Evolutionary conservation across 37 sponge, comb jelly and placozoan species (phyloP), one percentile per base, ranked within the genome.

Genomic region (Lycopodina hypogea): DNA sequence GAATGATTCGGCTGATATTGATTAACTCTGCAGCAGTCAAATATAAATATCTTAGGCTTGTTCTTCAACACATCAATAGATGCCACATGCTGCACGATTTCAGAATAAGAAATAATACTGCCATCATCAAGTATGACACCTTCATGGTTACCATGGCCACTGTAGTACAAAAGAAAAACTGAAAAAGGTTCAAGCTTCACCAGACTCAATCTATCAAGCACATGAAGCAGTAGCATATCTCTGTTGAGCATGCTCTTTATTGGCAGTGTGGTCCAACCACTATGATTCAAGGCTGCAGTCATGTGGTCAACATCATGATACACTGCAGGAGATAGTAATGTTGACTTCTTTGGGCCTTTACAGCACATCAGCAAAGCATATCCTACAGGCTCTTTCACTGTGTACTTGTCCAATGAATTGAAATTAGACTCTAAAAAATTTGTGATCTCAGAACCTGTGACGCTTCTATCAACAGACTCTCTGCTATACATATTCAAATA

Each of bases 1-100:
- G 2, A n/a, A 41, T 48, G 48, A 6, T 33, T 65, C 29, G 23
- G 35, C 0, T 24, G 34, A 35, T 41, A 53, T 12, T 21, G 30
- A 9, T 24, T 72, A 0, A 4, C 33, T 1, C 79, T 58, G 22
- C 76, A 80, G 38, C 85, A 80, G 42, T 89, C 89, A 50, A 89
- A 89, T 29, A 89, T 69, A 70, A 89, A 79, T 17, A 89, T 37
- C 40, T 69, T 89, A 0, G 89, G 89, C 56, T 75, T 84, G 11
- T 63, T 70, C 15, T 12, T 0, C 29, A 76, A n/a, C 14, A 26
- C 22, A 0, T 30, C 17, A 12, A 76, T 32, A 32, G n/a, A 0
- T 0, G 33, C 24, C 53, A 89, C 39, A 28, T 12, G 0, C 7
- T 41, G 23, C 28, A 89, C 75, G 23, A 89, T 83, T 0, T 59